These are phyloP conservation scores for Nomada ferruginata DNA, from an alignment of 2,888 invertebrate species.

Conservation along the genomic window DNA sequence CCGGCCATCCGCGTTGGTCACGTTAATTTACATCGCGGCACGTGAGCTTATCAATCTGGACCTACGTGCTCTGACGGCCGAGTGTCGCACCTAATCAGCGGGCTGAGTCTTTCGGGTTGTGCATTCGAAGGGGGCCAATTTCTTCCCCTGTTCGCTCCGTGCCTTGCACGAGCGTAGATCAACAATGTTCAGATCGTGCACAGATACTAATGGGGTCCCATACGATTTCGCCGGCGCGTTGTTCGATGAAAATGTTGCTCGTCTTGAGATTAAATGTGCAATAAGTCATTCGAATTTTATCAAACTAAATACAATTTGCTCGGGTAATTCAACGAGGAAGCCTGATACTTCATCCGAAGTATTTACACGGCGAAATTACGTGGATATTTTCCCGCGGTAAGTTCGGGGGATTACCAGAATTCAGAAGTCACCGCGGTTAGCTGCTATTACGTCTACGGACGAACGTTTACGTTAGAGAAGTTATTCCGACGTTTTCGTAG, in stretches of 20 bases:
- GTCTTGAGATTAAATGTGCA: too few species aligned
- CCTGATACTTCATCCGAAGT: too few species aligned
- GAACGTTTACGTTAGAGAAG: slow-evolving; percentile 36
- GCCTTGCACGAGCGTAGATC: not conserved
- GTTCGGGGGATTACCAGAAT: slow-evolving; percentile 16
- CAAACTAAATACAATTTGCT: too few species aligned
- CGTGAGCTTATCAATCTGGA: slow-evolving; percentile 72
- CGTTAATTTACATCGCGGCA: slow-evolving; percentile 77
- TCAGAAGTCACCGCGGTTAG: slow-evolving; percentile 5
- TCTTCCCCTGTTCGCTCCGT: not conserved
- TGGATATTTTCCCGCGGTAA: too few species aligned
- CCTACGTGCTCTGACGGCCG: slow-evolving; percentile 22
- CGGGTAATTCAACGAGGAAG: too few species aligned
- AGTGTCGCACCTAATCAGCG: slow-evolving; percentile 2
- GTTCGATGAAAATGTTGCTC: not conserved
- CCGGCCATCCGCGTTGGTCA: slow-evolving; percentile 62
- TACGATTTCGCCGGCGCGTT: not conserved
- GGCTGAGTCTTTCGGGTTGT: not conserved
- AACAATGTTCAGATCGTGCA: not conserved
- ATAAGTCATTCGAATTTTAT: too few species aligned
- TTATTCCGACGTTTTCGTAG: slow-evolving; percentile 33
- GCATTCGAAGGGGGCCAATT: not conserved
- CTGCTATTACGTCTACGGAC: not conserved
- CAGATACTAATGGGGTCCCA: too few species aligned
- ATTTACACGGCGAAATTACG: too few species aligned